Evolutionary conservation across 2,113 vertebrate genomes (phyloP).

Genomic region (Alaudala cheleensis): DNA sequence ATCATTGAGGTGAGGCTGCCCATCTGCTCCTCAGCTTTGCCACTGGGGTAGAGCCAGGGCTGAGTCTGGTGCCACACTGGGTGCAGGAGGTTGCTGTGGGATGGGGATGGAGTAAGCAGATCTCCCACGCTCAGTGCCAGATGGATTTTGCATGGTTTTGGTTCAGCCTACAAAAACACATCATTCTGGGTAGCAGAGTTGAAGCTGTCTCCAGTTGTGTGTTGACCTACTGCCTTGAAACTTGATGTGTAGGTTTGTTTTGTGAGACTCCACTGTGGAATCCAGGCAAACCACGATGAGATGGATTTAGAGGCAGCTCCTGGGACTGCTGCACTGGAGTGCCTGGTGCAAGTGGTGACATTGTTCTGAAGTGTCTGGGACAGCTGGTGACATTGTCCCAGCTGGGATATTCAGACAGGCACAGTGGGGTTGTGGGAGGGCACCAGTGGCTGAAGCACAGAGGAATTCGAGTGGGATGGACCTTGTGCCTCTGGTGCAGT

Average conservation of each 20-base stretch:
- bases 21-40: fast-evolving
- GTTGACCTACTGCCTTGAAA: neutral
- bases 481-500: neutral
- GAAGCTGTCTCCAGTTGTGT: neutral
- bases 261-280: fast-evolving
- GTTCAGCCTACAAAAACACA: neutral
- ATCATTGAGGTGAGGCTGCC: conserved; percentile 88
- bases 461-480: neutral
- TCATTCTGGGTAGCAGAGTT: fast-evolving
- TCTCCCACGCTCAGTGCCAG: fast-evolving
- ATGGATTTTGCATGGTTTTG: neutral
- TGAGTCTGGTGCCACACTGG: fast-evolving
- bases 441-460: fast-evolving
- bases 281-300: fast-evolving
- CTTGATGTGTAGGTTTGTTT: neutral
- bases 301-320: neutral
- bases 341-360: neutral
- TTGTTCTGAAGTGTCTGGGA: neutral
- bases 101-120: neutral
- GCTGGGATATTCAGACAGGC: fast-evolving
- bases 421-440: neutral
- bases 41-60: fast-evolving
- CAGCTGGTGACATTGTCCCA: neutral
- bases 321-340: neutral
- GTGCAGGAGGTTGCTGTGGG: neutral